Base-by-base conservation (phyloP, 1,140 invertebrate species). In the Gryllus bimaculatus region DNA sequence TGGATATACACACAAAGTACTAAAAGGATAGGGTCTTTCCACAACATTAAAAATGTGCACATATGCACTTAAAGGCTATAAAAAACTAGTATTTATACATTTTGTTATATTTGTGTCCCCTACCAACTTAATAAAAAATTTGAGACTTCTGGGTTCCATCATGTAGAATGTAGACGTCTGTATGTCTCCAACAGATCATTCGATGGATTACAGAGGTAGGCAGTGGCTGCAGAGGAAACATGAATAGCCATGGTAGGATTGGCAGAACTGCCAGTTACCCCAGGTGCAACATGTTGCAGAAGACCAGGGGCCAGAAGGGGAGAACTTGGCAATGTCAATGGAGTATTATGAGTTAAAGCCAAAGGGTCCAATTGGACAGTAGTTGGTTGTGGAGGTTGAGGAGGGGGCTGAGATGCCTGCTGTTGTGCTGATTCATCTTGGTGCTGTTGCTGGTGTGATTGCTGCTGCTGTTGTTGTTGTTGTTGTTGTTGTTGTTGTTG, bases 401-500 rank as follows among this genome's bases (percentile, higher is more conserved):
- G 47, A 48, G 73, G 8, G 73, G 77, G 78, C 47, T 78, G 80
- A 8, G 82, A 80, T 10, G 66, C 78, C 47, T 84, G 82, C 21
- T 86, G 84, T 39, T 81, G 82, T 47, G 84, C 83, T 47, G 86
- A 86, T 13, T 85, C 84, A 8, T 85, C 84, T 73, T 82, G 83
- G 39, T 87, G 85, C 73, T 86, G 86, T 79, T 86, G 85, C 6
- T 84, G 85, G 78, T 83, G 80, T 83, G 82, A 47, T 79, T 82
- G 47, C 83, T 82, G 78, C 84, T 84, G 47, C 83, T 83, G 79
- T 83, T 84, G 48, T 80, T 83, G 76, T 82, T 83, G 80, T 82
- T 82, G 74, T 83, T 82, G 76, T 82, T 83, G 8, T 48, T 79
- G 39, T 54, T 80, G 76, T 49, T 81, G 49, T 77, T 82, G 13